Percentiles rank a stretch among this genome's conserved stretches.
These are phyloP conservation scores for Scyliorhinus canicula DNA, from an alignment of 2,797 vertebrate species.

Conservation along the genomic window DNA sequence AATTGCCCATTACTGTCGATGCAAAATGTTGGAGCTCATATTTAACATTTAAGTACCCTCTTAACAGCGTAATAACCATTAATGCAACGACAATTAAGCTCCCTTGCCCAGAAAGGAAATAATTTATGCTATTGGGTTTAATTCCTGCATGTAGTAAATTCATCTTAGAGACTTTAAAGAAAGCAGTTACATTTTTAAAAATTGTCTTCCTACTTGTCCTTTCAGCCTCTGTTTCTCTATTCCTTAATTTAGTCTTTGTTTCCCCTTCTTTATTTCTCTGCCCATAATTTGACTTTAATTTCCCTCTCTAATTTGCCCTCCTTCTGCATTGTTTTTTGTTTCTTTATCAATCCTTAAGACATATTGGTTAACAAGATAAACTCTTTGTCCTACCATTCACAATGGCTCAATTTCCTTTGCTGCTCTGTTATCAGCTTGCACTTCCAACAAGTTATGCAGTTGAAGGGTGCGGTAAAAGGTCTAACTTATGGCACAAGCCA, in stretches of 20 bases:
- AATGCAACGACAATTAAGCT: no score
- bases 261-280: neutral
- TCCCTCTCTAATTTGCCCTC: neutral
- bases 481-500: neutral
- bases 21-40: neutral
- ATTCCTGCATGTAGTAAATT: neutral
- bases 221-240: neutral
- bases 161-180: neutral
- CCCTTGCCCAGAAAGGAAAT: neutral
- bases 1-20: neutral
- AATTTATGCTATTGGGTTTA: neutral
- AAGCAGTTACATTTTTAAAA: neutral
- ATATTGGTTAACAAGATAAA: neutral
- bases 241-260: neutral
- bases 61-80: no score
- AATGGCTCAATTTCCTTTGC: neutral
- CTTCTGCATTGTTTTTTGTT: neutral
- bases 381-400: neutral
- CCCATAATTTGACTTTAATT: neutral
- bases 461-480: neutral
- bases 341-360: neutral
- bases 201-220: neutral
- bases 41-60: neutral
- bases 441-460: neutral
- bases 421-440: neutral